Conservation (phyloP, 1,140 invertebrate genomes). For the Drosophila ohnishii region DNA sequence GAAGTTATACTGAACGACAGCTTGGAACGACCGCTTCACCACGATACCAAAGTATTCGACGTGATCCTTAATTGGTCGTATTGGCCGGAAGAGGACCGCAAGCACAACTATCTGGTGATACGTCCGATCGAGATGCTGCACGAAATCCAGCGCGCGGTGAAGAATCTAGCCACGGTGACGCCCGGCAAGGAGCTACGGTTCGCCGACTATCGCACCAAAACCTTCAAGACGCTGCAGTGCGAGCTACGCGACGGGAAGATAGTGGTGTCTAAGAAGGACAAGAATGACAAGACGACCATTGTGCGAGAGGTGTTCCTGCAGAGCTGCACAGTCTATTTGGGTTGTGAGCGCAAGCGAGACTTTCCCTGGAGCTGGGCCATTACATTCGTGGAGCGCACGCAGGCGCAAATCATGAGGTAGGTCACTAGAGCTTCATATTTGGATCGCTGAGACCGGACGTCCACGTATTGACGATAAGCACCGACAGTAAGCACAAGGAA, state of each 20-base stretch:
- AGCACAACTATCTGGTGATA: slow-evolving; percentile 91
- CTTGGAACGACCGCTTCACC: slow-evolving; percentile 90
- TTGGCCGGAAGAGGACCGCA: slow-evolving; percentile 92
- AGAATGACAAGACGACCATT: slow-evolving; percentile 77
- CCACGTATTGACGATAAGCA: neutral
- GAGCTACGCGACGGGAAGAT: slow-evolving; percentile 91
- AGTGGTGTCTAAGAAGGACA: slow-evolving; percentile 88
- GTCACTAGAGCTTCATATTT: neutral
- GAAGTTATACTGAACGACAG: slow-evolving; percentile 90
- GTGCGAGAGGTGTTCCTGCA: slow-evolving; percentile 78
- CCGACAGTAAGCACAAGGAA: too few relatives aligned
- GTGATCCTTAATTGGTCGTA: slow-evolving; percentile 92
- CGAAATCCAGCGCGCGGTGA: slow-evolving; percentile 83
- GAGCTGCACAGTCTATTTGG: slow-evolving; percentile 86
- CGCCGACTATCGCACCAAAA: slow-evolving; percentile 89
- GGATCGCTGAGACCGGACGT: neutral
- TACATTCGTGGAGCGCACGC: slow-evolving; percentile 88
- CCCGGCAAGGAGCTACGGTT: slow-evolving; percentile 89
- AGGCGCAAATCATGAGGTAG: slow-evolving; percentile 87
- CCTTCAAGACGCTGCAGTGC: slow-evolving; percentile 90
- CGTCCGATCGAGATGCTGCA: slow-evolving; percentile 84
- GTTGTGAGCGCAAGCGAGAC: slow-evolving; percentile 90
- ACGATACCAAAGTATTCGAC: slow-evolving; percentile 87
- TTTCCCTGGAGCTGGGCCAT: slow-evolving; percentile 91
- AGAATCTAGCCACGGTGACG: slow-evolving; percentile 85